Conservation (phyloP, 2,113 vertebrate genomes). For the Corythoichthys haematopterus region DNA sequence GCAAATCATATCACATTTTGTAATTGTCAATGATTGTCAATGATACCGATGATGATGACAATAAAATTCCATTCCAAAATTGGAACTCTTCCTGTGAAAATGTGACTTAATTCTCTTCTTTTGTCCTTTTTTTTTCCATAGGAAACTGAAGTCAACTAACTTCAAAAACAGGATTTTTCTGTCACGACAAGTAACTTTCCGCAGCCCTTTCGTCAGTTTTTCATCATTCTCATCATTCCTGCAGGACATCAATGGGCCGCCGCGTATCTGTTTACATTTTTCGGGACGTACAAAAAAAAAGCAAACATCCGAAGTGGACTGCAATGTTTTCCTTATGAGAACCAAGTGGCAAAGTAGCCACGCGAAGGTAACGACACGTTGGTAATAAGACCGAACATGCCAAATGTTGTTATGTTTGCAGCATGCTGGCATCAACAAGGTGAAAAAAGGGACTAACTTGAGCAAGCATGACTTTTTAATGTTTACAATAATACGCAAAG, state of each 20-base stretch:
- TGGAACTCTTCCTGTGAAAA: background rate
- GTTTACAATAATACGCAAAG: conserved; percentile 51
- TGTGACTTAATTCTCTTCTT: background rate
- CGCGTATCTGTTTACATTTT: conserved; percentile 55
- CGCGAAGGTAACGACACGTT: conserved; percentile 15
- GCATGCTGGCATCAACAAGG: conserved; percentile 1
- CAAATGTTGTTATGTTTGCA: conserved; percentile 3
- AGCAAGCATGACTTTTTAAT: conserved; percentile 34
- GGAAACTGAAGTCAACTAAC: conserved; percentile 17
- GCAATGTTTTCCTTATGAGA: conserved; percentile 13
- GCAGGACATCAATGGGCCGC: conserved; percentile 21
- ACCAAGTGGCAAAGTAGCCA: conserved; percentile 28
- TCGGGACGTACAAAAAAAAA: conserved; percentile 36
- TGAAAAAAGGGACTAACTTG: background rate
- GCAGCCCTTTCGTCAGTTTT: background rate
- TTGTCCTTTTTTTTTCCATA: background rate
- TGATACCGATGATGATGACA: no score
- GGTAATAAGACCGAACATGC: background rate
- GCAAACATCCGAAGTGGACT: background rate
- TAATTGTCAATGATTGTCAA: no score
- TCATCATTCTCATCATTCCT: background rate
- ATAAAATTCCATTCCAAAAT: no score
- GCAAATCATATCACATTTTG: no score
- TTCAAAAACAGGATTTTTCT: conserved; percentile 18
- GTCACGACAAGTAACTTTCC: conserved; percentile 8